Evolutionary conservation across 2,888 invertebrate genomes (phyloP), one percentile per base, ranked within the genome.

Genomic region (Melangyna quadrimaculata): DNA sequence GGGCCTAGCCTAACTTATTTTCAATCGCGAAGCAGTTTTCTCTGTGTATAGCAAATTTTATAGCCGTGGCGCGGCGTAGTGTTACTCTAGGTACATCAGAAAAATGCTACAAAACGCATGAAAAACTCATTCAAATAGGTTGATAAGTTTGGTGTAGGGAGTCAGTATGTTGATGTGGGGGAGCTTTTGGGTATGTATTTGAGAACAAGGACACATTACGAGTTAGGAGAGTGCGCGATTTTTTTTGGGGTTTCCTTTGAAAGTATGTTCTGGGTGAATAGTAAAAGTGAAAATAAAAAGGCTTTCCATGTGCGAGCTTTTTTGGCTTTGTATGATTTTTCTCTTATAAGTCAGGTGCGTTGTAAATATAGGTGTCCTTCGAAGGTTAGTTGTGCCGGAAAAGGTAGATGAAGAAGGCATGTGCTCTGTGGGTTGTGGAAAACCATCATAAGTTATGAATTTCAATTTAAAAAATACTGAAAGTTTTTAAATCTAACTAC

Each of bases 101-200:
- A 79, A 74, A 74, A 69, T 73, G 63, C 78, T 74, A 74, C 74
- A 74, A 43, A 83, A 83, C 83, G 83, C 83, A 83, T 74, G 74
- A 65, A 74, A 78, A 73, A 82, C 69, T 78, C 78, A 63, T 59
- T 78, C 40, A 67, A 29, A 24, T n/a, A 24, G 32, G 51, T 6
- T 17, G 48, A 24, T 35, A 51, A 51, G 51, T 35, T 81, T 45
- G 35, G 67, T 69, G 72, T 78, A 29, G 51, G 51, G 45, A 48
- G 71, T 65, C 12, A 32, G 51, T 51, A 17, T 22, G 32, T 22
- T 22, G 22, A 51, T 63, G n/a, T 14, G 57, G 2, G 70, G 70
- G 70, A 83, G 83, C 83, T 83, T 83, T 74, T 59, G 51, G 71
- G 37, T 48, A 74, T 83, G 74, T 79, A 73, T 82, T 70, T 65